Conservation (phyloP, 2,888 invertebrate genomes). For the Tanypteryx hageni region DNA sequence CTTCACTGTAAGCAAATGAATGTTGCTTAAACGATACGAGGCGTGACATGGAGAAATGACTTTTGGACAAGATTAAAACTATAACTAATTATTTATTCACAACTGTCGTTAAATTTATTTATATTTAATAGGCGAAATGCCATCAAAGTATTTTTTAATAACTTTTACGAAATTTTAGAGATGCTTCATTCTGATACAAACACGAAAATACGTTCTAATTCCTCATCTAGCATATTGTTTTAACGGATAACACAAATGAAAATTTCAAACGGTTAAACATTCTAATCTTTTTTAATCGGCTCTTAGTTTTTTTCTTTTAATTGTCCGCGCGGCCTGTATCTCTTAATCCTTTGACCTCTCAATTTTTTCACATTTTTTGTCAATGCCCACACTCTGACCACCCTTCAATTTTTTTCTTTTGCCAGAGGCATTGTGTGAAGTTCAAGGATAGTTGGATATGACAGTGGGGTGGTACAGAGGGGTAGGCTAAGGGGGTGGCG, state of each 20-base stretch:
- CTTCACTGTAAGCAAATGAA: too few relatives aligned
- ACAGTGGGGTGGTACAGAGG: background rate
- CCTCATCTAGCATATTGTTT: too few relatives aligned
- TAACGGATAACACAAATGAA: background rate
- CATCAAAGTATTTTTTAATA: too few relatives aligned
- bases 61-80: too few relatives aligned
- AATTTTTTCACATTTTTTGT: background rate
- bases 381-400: background rate
- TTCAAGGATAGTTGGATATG: background rate
- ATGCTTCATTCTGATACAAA: too few relatives aligned
- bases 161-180: too few relatives aligned
- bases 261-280: background rate
- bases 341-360: background rate
- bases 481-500: background rate
- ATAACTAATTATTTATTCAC: too few relatives aligned
- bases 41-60: too few relatives aligned
- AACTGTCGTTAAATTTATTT: too few relatives aligned
- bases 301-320: background rate
- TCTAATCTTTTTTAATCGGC: background rate
- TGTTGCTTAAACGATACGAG: too few relatives aligned
- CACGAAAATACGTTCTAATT: too few relatives aligned
- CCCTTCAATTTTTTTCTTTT: background rate
- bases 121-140: too few relatives aligned
- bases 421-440: background rate
- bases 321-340: background rate